Base-by-base conservation (phyloP, 2,113 vertebrate species). In the Tringa solitaria region DNA sequence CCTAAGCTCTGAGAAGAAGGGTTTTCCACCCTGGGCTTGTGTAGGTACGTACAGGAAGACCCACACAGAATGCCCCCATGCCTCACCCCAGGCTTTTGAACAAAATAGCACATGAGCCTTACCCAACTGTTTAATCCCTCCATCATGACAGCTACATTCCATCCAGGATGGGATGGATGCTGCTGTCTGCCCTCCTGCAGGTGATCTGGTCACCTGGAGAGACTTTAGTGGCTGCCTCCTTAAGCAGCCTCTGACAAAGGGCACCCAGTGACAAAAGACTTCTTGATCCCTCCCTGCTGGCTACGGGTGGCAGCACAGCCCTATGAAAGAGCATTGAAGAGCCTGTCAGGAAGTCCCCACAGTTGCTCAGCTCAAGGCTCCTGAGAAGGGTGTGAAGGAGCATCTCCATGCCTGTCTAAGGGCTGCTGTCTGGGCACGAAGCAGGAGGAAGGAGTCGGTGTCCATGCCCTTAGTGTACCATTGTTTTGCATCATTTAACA, bases 381-480 rank as follows among this genome's bases (percentile, higher is more conserved):
- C 70, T 24, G 8, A 4, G 20, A 10, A 60, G 65, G 48, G 39
- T 84, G n/a, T 2, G 12, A 26, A 72, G 41, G 63, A 78, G 2
- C 8, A 57, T 6, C 33, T 48, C 81, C 53, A 9, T 12, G 51
- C 17, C 21, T 8, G 15, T 9, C 63, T 64, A 4, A 33, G 35
- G 50, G 23, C 41, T 64, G n/a, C 41, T 46, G 41, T 7, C 32
- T 1, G 28, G 43, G 48, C n/a, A 18, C 2, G 2, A 20, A 57
- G 28, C 0, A 0, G 28, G 23, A 93, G 54, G 60, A 59, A 67
- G 65, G 35, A 59, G 19, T 32, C 0, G 0, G 9, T 32, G 60
- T 32, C 37, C 0, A 0, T 35, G 53, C 53, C 37, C 37, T 65
- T 67, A 18, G 10, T 1, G 4, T 65, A 18, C 15, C n/a, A 3